Percentiles rank a stretch among this genome's conserved stretches.
Evolutionary conservation across 2,113 vertebrate genomes (phyloP).

Genomic region (Pyxicephalus adspersus): DNA sequence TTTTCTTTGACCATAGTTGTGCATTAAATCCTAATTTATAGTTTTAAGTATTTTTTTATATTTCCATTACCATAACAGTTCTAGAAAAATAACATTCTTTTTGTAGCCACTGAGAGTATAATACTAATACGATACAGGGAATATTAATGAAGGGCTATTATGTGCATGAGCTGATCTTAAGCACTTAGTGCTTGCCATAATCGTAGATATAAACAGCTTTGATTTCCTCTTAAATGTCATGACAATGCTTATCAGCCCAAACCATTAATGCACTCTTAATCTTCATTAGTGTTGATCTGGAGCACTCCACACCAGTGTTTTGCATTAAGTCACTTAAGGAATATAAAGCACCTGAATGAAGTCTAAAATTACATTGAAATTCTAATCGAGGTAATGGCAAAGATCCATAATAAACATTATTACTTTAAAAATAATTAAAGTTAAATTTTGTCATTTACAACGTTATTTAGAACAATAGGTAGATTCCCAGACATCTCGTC

Average conservation of each 20-base stretch:
- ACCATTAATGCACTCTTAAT: conserved; percentile 48
- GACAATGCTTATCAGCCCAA: conserved; percentile 53
- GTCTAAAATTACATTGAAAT: neutral
- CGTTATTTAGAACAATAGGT: too few species aligned
- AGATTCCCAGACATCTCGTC: too few species aligned
- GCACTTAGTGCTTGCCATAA: conserved; percentile 31
- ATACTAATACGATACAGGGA: conserved; percentile 15
- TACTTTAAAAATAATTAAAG: too few species aligned
- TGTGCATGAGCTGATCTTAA: conserved; percentile 38
- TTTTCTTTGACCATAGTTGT: too few species aligned
- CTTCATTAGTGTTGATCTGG: conserved; percentile 51
- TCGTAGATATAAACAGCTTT: conserved; percentile 51
- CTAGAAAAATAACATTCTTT: neutral
- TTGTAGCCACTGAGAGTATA: conserved; percentile 17
- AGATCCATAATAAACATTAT: neutral
- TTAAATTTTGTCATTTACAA: too few species aligned
- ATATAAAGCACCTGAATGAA: conserved; percentile 13
- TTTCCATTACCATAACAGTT: conserved; percentile 1
- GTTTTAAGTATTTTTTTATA: conserved; percentile 6
- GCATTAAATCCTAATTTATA: too few species aligned
- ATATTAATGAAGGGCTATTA: conserved; percentile 45
- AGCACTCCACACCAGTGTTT: conserved; percentile 18
- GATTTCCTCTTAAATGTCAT: conserved; percentile 53
- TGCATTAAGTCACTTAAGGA: conserved; percentile 30
- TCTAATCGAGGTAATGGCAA: neutral